Evolutionary conservation across 2,888 invertebrate genomes (phyloP).

Genomic region (Sminthurides aquaticus): DNA sequence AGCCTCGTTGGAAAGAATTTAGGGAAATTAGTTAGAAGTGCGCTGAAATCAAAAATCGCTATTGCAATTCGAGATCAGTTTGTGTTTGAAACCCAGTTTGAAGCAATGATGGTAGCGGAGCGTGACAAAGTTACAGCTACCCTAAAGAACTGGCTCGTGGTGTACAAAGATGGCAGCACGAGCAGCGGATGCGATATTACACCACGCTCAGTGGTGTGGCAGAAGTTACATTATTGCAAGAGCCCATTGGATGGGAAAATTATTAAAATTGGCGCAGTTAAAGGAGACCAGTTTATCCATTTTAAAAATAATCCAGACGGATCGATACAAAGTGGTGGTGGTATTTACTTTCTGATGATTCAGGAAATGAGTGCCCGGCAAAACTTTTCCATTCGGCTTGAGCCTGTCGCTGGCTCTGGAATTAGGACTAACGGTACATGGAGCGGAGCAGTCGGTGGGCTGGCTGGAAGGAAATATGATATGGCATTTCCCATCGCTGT

Average conservation of each 20-base stretch:
- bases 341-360: constrained; percentile 12
- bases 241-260: neutral
- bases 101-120: too few species aligned
- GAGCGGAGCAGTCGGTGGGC: constrained; percentile 15
- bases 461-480: neutral
- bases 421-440: constrained; percentile 6
- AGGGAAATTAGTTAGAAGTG: too few species aligned
- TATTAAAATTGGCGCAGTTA: neutral
- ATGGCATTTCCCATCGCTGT: constrained; percentile 15
- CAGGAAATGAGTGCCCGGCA: constrained; percentile 1
- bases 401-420: neutral
- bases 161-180: neutral
- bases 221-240: too few species aligned
- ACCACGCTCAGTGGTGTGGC: too few species aligned
- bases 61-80: neutral
- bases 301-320: constrained; percentile 13
- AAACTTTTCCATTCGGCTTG: constrained; percentile 8
- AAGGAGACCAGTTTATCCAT: constrained; percentile 2
- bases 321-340: neutral
- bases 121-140: too few species aligned
- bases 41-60: neutral
- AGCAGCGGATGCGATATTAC: too few species aligned
- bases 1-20: too few species aligned
- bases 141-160: neutral
- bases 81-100: neutral